Percentiles rank a stretch among this genome's conserved stretches.
Evolutionary conservation across 2,113 vertebrate genomes (phyloP).

Genomic region (Aplodontia rufa): DNA sequence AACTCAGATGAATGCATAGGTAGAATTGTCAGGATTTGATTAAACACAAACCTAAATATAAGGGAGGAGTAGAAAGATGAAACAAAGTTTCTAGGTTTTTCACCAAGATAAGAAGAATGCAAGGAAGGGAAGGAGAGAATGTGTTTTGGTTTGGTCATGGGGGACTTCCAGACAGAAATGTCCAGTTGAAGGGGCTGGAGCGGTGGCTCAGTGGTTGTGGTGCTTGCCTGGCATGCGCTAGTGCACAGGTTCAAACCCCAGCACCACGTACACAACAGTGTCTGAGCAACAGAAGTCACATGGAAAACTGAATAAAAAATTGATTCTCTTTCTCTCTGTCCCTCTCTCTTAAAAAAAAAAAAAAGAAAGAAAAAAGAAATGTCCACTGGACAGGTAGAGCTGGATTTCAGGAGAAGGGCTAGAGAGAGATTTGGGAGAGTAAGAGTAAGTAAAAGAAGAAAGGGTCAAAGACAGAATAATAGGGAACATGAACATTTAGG

Average conservation of each 20-base stretch:
- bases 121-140: neutral
- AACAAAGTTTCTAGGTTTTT: neutral
- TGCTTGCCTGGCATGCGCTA: no score
- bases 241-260: no score
- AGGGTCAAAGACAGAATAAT: neutral
- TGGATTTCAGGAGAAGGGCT: neutral
- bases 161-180: neutral
- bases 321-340: no score
- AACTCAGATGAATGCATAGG: neutral
- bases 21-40: neutral
- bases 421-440: neutral
- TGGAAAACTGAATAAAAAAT: no score
- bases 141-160: neutral
- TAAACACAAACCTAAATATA: conserved; percentile 8
- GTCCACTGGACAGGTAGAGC: neutral
- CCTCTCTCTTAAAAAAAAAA: no score
- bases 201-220: no score
- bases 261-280: no score
- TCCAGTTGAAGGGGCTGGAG: no score
- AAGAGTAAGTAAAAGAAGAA: neutral
- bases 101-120: neutral
- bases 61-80: neutral
- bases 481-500: neutral
- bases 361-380: no score
- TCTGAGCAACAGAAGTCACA: no score